Evolutionary conservation across 2,888 invertebrate species (phyloP), one percentile per base, ranked within the genome.

Genomic region (Aporophyla nigra): DNA sequence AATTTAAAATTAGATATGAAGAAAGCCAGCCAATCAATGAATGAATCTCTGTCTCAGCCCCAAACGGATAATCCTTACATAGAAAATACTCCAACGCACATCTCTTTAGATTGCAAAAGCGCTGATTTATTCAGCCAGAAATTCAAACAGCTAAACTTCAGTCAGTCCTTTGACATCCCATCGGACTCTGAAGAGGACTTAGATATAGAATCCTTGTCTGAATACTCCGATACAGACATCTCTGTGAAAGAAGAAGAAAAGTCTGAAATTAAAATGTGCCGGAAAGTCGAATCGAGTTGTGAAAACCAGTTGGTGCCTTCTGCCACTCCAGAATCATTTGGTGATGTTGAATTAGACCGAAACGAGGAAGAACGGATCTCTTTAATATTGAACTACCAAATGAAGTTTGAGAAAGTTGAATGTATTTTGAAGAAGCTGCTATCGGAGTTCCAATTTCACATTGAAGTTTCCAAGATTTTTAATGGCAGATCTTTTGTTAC

Each of bases 21-120:
- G 67, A 95, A 95, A 82, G 94, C 95, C 0, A 94, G 93, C 40
- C 92, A 92, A 74, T 94, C 95, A 0, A 89, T 92, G 87, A 91
- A 87, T 0, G 93, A 93, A 21, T 90, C 88, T 3, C 67, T 92
- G 0, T 90, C 90, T 0, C 83, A 87, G 14, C 89, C 90, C 1
- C 82, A 88, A 16, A 86, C 90, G 0, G 86, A 86, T 21, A 77
- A 73, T 46, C 77, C 88, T 0, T 90, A 93, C 62, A 76, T 92
- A 4, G 96, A 96, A 79, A 96, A 96, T 70, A 96, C 96, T 5
- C 96, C 96, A 0, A 96, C 94, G 88, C 95, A 96, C 71, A 91
- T 95, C 9, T 86, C 93, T 0, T 77, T 96, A 2, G 93, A 95
- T 51, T 92, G 92, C 58, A 91, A 91, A 69, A 93, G 91, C 12